Conservation (phyloP, 1,140 invertebrate genomes). For the Pseudoatta argentina region DNA sequence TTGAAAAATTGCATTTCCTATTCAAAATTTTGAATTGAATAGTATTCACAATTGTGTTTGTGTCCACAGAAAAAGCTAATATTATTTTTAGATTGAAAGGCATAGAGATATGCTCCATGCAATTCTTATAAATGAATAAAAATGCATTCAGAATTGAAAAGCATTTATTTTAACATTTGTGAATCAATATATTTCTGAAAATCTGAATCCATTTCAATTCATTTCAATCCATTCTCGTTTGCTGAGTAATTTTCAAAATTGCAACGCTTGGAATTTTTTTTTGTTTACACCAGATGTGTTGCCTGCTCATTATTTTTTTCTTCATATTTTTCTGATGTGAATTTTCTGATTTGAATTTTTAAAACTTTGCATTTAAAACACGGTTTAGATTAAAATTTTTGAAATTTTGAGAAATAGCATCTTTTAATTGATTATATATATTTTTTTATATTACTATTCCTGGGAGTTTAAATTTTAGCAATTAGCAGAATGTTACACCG, state of each 20-base stretch:
- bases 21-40: too few species aligned
- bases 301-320: not conserved
- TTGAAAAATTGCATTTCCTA: too few species aligned
- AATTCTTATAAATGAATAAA: too few species aligned
- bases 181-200: too few species aligned
- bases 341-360: not conserved
- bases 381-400: not conserved
- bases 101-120: too few species aligned
- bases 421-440: not conserved
- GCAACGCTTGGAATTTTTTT: not conserved
- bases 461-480: not conserved
- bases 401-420: not conserved
- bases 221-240: too few species aligned
- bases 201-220: too few species aligned
- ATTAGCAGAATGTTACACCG: not conserved
- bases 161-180: too few species aligned
- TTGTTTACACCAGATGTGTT: not conserved
- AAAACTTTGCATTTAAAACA: not conserved
- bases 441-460: not conserved
- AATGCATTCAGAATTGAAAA: too few species aligned
- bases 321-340: not conserved
- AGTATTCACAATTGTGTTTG: too few species aligned
- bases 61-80: too few species aligned
- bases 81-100: too few species aligned
- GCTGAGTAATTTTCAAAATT: not conserved